Conservation (phyloP, 2,888 invertebrate genomes). For the Acleris cristana region DNA sequence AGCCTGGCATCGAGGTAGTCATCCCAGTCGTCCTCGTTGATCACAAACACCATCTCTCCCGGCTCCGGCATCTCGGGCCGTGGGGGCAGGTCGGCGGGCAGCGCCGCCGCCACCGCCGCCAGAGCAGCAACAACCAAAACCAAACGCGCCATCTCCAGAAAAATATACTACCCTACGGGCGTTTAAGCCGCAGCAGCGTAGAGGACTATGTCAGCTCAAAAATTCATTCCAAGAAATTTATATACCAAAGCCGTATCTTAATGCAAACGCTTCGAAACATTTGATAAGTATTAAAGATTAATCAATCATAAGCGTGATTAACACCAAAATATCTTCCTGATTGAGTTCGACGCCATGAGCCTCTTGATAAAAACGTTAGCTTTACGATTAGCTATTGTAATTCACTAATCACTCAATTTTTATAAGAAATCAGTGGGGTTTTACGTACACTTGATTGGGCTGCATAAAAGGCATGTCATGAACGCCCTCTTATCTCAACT, state of each 20-base stretch:
- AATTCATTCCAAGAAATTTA: constrained; percentile 1
- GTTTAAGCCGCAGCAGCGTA: background rate
- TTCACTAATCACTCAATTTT: background rate
- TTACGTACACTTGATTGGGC: background rate
- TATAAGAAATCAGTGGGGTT: background rate
- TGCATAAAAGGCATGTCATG: background rate
- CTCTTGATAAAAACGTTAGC: constrained; percentile 6
- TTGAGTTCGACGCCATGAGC: background rate
- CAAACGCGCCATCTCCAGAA: constrained; percentile 41
- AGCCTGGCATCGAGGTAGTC: constrained; percentile 75
- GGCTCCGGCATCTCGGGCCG: constrained; percentile 57
- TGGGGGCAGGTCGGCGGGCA: constrained; percentile 42
- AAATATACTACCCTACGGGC: background rate
- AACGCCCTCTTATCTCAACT: background rate
- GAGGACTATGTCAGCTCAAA: constrained; percentile 6
- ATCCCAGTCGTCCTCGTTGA: constrained; percentile 76
- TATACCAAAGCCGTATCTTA: constrained; percentile 16
- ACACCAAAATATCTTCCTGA: constrained; percentile 10
- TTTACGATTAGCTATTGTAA: background rate
- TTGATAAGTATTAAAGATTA: constrained; percentile 8
- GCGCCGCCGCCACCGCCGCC: constrained; percentile 49
- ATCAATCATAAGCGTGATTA: constrained; percentile 13
- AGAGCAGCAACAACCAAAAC: constrained; percentile 49
- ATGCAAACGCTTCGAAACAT: background rate
- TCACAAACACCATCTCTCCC: constrained; percentile 61